Base-by-base conservation (phyloP, 2,113 vertebrate genomes). In the Anseranas semipalmata region DNA sequence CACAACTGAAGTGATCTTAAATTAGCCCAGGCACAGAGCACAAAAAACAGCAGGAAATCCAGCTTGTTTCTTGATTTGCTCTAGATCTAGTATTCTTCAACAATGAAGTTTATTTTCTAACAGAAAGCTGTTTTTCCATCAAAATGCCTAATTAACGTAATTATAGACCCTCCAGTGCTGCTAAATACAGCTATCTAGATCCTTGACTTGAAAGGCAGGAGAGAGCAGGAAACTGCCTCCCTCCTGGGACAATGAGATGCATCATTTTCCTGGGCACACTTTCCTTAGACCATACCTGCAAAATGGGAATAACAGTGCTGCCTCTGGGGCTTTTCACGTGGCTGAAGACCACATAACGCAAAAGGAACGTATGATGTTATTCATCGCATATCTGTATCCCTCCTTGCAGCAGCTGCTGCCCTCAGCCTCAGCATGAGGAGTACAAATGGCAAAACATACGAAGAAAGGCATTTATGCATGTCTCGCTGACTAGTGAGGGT, bases 101-200 rank as follows among this genome's bases (percentile, higher is more conserved):
- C 73, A 90, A 75, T 68, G 70, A 96, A 87, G 74, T 87, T 96
- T 77, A 85, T 92, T 94, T 94, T 90, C 72, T 83, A 94, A 80
- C 73, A 96, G 80, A 96, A 94, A 90, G 50, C 32, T 71, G 67
- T 7, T 43, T 79, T 94, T 91, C 45, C 50, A 94, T 87, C 75
- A 88, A 94, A 93, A 89, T 24, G 59, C 25, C 76, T 77, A 80
- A 96, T 95, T 94, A 95, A 70, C 91, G 78, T 85, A 95, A 95
- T 62, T 70, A 59, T 37, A 95, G 80, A 74, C 33, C 90, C 43
- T 80, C 87, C 79, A 72, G 46, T 22, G 48, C 73, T 90, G 91
- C 85, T 94, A 96, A 74, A 74, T 12, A 45, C n/a, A 55, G 78
- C 52, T 50, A 52, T 12, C 65, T 33, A 85, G 94, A 94, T 72